Evolutionary conservation across 2,113 vertebrate species (phyloP).

Genomic region (Brevimyrus niger): DNA sequence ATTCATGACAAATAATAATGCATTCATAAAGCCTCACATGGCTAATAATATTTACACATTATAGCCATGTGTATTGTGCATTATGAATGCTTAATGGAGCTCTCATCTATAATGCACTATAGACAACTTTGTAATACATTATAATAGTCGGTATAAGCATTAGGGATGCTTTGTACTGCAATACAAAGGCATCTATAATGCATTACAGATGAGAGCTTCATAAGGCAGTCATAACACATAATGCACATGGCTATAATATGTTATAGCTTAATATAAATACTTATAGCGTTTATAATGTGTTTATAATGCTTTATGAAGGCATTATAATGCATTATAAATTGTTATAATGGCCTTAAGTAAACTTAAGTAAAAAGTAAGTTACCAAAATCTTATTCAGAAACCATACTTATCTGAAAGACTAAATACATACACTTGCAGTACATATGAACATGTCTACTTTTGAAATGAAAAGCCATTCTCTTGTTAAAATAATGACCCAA

Average conservation of each 20-base stretch:
- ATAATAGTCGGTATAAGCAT: too few species aligned
- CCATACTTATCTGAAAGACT: background rate
- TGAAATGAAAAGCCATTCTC: background rate
- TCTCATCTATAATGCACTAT: background rate
- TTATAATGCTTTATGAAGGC: background rate
- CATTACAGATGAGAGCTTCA: background rate
- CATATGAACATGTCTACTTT: background rate
- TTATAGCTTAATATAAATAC: background rate
- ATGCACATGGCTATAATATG: background rate
- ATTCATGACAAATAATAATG: too few species aligned
- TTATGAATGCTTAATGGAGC: too few species aligned
- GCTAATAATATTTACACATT: too few species aligned
- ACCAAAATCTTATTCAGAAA: background rate
- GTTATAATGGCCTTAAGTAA: background rate
- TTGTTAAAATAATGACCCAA: background rate
- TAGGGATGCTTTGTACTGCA: background rate
- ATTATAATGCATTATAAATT: background rate
- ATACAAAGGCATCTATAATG: background rate
- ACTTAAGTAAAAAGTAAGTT: background rate
- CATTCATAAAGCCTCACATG: too few species aligned
- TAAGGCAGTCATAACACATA: background rate
- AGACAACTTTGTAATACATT: background rate
- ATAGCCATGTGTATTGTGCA: too few species aligned
- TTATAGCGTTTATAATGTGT: background rate
- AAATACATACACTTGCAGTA: background rate